These are phyloP conservation scores for Melanostigma gelatinosum DNA, from an alignment of 2,113 vertebrate genomes.

Conservation along the genomic window DNA sequence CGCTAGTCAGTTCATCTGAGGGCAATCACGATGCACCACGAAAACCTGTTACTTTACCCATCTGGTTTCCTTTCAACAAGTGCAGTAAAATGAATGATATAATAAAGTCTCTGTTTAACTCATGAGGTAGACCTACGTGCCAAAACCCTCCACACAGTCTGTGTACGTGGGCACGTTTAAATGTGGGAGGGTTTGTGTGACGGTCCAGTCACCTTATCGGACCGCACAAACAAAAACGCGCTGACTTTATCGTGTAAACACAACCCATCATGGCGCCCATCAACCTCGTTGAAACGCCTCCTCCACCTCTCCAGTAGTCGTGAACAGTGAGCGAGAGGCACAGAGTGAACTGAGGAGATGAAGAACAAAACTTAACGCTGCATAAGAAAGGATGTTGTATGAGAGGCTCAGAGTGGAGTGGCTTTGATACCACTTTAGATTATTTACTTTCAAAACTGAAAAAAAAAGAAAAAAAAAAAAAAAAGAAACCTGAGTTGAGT, in stretches of 20 bases:
- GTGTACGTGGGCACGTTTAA: conserved; percentile 12
- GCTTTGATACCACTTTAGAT: conserved; percentile 11
- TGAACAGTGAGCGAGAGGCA: neutral
- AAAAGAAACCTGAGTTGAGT: neutral
- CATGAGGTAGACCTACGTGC: too few relatives aligned
- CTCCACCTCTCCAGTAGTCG: conserved; percentile 23
- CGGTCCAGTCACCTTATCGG: conserved; percentile 22
- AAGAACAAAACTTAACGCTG: neutral
- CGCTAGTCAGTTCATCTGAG: too few relatives aligned
- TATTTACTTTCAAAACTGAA: conserved; percentile 4
- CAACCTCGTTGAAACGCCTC: conserved; percentile 44
- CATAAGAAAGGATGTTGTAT: neutral
- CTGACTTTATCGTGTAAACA: conserved; percentile 63
- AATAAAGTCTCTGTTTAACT: neutral
- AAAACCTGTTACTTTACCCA: neutral
- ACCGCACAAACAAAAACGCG: conserved; percentile 31
- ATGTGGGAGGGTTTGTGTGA: conserved; percentile 5
- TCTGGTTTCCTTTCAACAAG: neutral
- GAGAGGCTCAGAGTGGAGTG: neutral
- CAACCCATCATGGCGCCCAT: conserved; percentile 62
- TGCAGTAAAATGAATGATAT: neutral
- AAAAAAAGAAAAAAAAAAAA: conserved; percentile 9
- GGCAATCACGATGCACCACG: neutral
- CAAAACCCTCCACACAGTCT: conserved; percentile 6
- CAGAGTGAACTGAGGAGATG: conserved; percentile 7